These are phyloP conservation scores for Halcyon badia DNA, from an alignment of 2,797 vertebrate species.

Conservation along the genomic window DNA sequence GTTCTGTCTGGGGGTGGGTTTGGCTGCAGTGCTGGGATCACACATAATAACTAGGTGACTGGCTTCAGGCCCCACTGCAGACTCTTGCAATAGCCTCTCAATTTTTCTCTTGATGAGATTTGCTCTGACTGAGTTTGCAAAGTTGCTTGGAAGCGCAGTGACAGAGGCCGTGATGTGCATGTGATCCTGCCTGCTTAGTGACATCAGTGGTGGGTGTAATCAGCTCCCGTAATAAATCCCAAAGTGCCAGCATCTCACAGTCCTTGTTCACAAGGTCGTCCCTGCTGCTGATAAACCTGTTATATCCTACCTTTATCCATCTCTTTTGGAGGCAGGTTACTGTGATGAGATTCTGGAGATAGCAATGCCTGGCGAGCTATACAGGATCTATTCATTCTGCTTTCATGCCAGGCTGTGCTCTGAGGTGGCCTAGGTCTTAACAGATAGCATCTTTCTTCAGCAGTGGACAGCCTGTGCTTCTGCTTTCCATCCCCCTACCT, in stretches of 20 bases:
- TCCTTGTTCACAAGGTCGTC: neutral
- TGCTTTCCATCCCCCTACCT: neutral
- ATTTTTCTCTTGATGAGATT: neutral
- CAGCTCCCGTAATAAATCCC: neutral
- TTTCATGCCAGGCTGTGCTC: neutral
- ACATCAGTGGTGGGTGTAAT: neutral
- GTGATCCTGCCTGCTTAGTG: neutral
- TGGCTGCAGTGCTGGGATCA: neutral
- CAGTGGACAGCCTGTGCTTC: neutral
- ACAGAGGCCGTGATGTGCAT: neutral
- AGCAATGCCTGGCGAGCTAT: neutral
- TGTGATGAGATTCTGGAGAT: neutral
- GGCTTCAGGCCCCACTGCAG: neutral
- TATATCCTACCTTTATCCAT: neutral
- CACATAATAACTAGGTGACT: neutral
- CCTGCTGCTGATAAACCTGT: neutral
- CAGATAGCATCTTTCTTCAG: neutral
- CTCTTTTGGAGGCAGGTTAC: neutral
- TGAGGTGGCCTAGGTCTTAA: neutral
- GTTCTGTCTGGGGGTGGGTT: neutral
- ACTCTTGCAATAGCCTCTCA: neutral
- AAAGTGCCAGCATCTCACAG: neutral
- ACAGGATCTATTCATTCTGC: neutral
- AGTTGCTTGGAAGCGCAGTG: neutral
- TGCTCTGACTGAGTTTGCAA: neutral